These are phyloP conservation scores for Athripsodes cinereus DNA, from an alignment of 2,888 invertebrate species.

Conservation along the genomic window DNA sequence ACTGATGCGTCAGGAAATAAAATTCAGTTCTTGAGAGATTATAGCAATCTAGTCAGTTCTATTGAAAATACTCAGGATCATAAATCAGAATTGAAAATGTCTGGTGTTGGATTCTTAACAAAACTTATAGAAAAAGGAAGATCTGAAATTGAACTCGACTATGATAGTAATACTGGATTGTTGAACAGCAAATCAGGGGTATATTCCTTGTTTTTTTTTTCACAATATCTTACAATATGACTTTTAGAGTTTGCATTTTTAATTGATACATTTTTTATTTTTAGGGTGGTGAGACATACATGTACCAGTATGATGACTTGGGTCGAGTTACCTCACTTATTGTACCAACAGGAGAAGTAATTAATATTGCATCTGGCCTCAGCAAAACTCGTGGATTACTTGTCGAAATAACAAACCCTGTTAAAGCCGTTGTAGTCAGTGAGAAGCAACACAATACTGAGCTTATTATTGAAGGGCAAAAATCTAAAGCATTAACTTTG, in stretches of 20 bases:
- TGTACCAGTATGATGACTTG: conserved; percentile 86
- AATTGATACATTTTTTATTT: conserved; percentile 29
- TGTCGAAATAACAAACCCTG: conserved; percentile 60
- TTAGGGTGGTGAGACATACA: conserved; percentile 78
- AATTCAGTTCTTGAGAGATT: conserved; percentile 86
- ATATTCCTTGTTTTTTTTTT: conserved; percentile 34
- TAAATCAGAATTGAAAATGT: conserved; percentile 86
- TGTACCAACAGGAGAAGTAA: conserved; percentile 86
- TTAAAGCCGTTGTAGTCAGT: conserved; percentile 29
- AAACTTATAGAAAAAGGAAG: conserved; percentile 84
- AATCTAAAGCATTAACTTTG: conserved; percentile 61
- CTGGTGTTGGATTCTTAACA: conserved; percentile 86
- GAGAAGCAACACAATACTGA: conserved; percentile 38
- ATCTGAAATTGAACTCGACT: conserved; percentile 83
- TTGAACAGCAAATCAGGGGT: conserved; percentile 78
- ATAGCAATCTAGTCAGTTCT: conserved; percentile 86
- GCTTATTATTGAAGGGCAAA: conserved; percentile 56
- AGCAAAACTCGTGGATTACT: conserved; percentile 71
- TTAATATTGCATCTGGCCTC: conserved; percentile 71
- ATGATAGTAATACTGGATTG: conserved; percentile 83
- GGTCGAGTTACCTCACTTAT: conserved; percentile 83
- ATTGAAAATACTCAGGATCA: conserved; percentile 93
- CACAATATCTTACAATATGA: not conserved
- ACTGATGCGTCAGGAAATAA: conserved; percentile 92
- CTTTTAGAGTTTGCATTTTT: conserved; percentile 14